Conservation (phyloP, 92 coral and sea anemone species). For the Diadumene lineata region DNA sequence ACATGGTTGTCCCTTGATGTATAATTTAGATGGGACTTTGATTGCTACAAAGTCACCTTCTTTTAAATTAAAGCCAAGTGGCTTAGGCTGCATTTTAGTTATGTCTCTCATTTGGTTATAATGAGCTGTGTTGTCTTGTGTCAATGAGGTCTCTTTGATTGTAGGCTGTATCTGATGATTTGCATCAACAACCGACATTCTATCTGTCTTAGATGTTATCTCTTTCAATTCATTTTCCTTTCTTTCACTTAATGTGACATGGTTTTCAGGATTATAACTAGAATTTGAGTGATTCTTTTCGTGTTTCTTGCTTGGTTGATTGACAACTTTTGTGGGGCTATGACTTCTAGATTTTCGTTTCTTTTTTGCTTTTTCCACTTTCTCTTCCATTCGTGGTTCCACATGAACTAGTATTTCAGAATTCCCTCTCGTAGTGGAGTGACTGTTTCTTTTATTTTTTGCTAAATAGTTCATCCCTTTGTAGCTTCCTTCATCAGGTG, state of each 20-base stretch:
- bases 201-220: conserved; percentile 43
- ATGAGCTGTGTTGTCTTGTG: not conserved
- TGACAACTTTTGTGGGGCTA: conserved; percentile 22
- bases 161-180: not conserved
- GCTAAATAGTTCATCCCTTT: not conserved
- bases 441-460: conserved; percentile 6
- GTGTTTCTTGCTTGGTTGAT: not conserved
- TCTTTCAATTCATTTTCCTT: conserved; percentile 21
- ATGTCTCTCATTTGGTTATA: not conserved
- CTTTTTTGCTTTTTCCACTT: conserved; percentile 12
- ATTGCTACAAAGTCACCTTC: conserved; percentile 96
- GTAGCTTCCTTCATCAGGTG: conserved; percentile 10
- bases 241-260: not conserved
- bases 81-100: not conserved
- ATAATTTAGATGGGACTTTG: conserved; percentile 82
- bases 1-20: conserved; percentile 96
- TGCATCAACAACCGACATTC: conserved; percentile 22
- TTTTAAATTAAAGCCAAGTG: conserved; percentile 20
- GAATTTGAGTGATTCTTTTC: conserved; percentile 7
- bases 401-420: not conserved
- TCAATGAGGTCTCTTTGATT: not conserved
- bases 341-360: conserved; percentile 35
- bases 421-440: conserved; percentile 1
- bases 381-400: conserved; percentile 10
- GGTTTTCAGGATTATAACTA: conserved; percentile 10